A percentile compares a stretch with the other conserved stretches of the same genome.
phyloP scores from a whole-genome alignment of 2,113 vertebrate species.

The Syngnathoides biaculeatus region DNA sequence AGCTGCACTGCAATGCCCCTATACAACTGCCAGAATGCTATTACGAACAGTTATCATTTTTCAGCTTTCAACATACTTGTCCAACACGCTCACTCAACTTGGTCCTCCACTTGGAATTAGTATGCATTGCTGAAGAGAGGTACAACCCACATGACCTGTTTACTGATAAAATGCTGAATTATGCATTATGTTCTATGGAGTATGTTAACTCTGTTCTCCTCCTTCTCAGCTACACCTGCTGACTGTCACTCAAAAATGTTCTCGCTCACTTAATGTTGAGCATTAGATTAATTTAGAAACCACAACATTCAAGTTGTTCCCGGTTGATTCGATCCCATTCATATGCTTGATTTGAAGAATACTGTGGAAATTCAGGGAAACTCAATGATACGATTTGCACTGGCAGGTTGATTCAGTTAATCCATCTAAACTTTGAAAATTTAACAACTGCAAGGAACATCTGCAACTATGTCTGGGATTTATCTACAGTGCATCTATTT shows the following conservation, averaged over 20 bases:
- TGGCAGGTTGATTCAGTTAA: slow-evolving; percentile 56
- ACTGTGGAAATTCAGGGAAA: slow-evolving; percentile 34
- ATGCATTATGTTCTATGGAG: background rate
- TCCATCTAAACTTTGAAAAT: slow-evolving; percentile 50
- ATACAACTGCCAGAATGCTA: background rate
- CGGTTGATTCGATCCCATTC: slow-evolving; percentile 19
- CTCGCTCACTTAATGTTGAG: background rate
- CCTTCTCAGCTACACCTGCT: background rate
- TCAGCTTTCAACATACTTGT: background rate
- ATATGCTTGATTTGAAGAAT: slow-evolving; percentile 9
- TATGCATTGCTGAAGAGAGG: background rate
- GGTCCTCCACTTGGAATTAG: background rate
- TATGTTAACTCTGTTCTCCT: background rate
- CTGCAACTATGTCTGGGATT: slow-evolving; percentile 56
- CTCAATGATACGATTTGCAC: slow-evolving; percentile 41
- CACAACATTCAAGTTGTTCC: background rate
- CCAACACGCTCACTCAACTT: background rate
- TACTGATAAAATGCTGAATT: background rate
- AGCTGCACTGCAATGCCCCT: background rate
- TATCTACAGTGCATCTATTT: slow-evolving; percentile 40
- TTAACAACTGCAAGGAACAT: slow-evolving; percentile 63
- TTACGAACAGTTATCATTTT: background rate
- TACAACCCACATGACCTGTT: background rate
- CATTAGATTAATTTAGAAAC: background rate
- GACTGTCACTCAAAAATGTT: background rate